A percentile compares a stretch with the other conserved stretches of the same genome.
phyloP scores from a whole-genome alignment of 2,888 invertebrate genomes.

The Blomia tropicalis region DNA sequence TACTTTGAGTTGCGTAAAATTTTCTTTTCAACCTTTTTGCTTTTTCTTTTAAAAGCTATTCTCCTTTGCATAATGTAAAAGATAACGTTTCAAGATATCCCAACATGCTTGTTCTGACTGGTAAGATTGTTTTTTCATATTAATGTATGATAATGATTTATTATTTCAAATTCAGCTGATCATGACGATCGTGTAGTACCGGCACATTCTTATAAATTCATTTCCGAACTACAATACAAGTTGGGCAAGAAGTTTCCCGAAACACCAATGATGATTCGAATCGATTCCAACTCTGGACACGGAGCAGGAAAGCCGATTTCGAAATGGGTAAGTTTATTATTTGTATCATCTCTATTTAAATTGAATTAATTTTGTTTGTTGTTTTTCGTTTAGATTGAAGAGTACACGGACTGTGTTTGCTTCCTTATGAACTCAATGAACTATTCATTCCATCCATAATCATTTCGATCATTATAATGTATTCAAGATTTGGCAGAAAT shows the following conservation, averaged over 20 bases:
- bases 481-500: neutral
- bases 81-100: slow-evolving; percentile 35
- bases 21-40: neutral
- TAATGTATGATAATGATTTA: neutral
- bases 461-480: too few species aligned
- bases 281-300: slow-evolving; percentile 42
- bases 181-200: slow-evolving; percentile 43
- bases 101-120: slow-evolving; percentile 37
- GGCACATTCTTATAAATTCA: slow-evolving; percentile 40
- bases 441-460: neutral
- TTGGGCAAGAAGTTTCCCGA: slow-evolving; percentile 32
- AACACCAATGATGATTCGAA: slow-evolving; percentile 39
- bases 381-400: slow-evolving; percentile 20
- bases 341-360: neutral
- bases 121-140: neutral
- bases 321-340: slow-evolving; percentile 32
- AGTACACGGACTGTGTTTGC: slow-evolving; percentile 21
- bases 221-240: slow-evolving; percentile 38
- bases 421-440: slow-evolving; percentile 28
- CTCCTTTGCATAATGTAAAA: slow-evolving; percentile 40
- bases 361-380: slow-evolving; percentile 4
- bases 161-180: slow-evolving; percentile 33
- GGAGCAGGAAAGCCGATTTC: slow-evolving; percentile 41
- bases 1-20: neutral
- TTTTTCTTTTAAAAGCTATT: slow-evolving; percentile 33